These are phyloP conservation scores for Batillaria attramentaria DNA, from an alignment of 1,140 invertebrate genomes.

Conservation along the genomic window DNA sequence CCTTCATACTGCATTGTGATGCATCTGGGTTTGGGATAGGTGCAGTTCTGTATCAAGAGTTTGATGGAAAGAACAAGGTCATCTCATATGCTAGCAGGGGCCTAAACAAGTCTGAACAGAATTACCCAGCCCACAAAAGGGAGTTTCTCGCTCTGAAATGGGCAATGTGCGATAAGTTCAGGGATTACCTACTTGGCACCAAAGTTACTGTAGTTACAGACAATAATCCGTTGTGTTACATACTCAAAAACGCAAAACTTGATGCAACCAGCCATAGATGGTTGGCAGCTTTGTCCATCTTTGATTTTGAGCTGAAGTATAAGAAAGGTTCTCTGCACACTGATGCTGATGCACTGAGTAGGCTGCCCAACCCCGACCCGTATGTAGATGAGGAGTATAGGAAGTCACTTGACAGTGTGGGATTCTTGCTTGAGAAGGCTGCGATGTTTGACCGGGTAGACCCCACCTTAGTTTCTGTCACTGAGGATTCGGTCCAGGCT, in stretches of 20 bases:
- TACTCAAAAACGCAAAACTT: conserved; percentile 34
- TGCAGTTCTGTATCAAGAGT: background rate
- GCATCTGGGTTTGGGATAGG: background rate
- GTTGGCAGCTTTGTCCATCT: conserved; percentile 33
- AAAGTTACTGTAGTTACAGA: conserved; percentile 35
- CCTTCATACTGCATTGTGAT: background rate
- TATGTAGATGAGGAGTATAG: background rate
- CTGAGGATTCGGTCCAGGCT: background rate
- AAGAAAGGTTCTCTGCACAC: conserved; percentile 28
- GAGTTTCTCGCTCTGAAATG: conserved; percentile 38
- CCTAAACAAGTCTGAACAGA: background rate
- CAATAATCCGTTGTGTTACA: conserved; percentile 45
- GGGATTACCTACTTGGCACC: conserved; percentile 36
- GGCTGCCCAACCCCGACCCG: conserved; percentile 14
- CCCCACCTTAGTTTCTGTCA: background rate
- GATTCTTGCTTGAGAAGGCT: too few relatives aligned
- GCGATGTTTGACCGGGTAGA: background rate
- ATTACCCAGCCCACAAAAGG: conserved; percentile 12
- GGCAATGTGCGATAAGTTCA: conserved; percentile 38
- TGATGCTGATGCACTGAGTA: conserved; percentile 40
- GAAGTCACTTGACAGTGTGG: background rate
- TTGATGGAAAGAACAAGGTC: background rate
- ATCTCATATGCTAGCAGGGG: background rate
- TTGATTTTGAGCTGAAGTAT: conserved; percentile 36
- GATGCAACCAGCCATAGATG: conserved; percentile 41